Evolutionary conservation across 2,888 invertebrate genomes (phyloP).

Genomic region (Agrilus mali): DNA sequence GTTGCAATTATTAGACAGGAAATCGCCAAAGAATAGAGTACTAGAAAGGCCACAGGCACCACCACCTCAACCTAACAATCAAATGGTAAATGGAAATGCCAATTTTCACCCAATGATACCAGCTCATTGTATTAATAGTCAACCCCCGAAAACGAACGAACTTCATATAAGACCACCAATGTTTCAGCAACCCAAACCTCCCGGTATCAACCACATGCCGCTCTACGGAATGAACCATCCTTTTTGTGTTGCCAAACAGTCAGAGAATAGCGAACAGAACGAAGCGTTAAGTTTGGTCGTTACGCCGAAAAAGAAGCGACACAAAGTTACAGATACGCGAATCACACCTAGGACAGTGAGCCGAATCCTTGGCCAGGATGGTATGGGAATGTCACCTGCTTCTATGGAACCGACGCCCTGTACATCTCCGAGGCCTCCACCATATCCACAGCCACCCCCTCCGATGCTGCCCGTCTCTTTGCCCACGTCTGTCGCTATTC

Average conservation of each 20-base stretch:
- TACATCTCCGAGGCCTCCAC: slow-evolving; percentile 49
- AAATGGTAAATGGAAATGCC: slow-evolving; percentile 35
- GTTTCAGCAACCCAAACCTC: slow-evolving; percentile 78
- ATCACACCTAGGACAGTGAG: slow-evolving; percentile 85
- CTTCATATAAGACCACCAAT: slow-evolving; percentile 59
- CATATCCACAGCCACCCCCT: slow-evolving; percentile 61
- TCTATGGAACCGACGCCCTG: slow-evolving; percentile 47
- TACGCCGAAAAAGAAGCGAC: slow-evolving; percentile 90
- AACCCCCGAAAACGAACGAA: slow-evolving; percentile 32
- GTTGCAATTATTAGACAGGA: slow-evolving; percentile 68
- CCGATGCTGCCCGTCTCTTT: slow-evolving; percentile 80
- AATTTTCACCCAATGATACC: slow-evolving; percentile 42
- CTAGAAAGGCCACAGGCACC: slow-evolving; percentile 44
- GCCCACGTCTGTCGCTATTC: slow-evolving; percentile 92
- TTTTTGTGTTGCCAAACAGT: slow-evolving; percentile 46
- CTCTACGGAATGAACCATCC: slow-evolving; percentile 47
- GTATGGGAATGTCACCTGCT: slow-evolving; percentile 55
- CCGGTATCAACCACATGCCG: slow-evolving; percentile 43
- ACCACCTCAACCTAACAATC: slow-evolving; percentile 37
- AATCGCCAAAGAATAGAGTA: slow-evolving; percentile 69
- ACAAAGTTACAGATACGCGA: slow-evolving; percentile 92
- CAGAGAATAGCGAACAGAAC: slow-evolving; percentile 75
- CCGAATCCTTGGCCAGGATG: slow-evolving; percentile 69
- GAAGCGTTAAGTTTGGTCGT: slow-evolving; percentile 92
- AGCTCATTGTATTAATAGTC: slow-evolving; percentile 26